Percentiles rank a stretch among this genome's conserved stretches.
Conservation (phyloP, 1,140 invertebrate species). For the Drosophila pseudoananassae region DNA sequence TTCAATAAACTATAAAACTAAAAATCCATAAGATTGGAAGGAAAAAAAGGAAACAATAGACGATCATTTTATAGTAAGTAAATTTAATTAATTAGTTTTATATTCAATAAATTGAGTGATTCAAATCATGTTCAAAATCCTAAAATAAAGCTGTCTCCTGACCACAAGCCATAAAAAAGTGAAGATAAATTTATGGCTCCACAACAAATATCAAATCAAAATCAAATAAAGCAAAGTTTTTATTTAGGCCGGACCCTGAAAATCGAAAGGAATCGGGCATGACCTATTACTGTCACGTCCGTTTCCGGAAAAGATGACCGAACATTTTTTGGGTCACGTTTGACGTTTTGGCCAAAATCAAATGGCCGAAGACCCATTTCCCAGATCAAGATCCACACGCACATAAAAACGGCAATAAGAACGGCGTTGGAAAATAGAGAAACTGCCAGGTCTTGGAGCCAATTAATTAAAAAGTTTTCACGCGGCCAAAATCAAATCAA, state of each 20-base stretch:
- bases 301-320: constrained; percentile 44
- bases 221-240: constrained; percentile 69
- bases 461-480: constrained; percentile 79
- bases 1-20: constrained; percentile 14
- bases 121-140: too few relatives aligned
- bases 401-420: constrained; percentile 14
- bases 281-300: constrained; percentile 78
- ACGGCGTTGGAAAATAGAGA: constrained; percentile 24
- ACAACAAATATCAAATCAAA: constrained; percentile 76
- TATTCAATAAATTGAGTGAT: not conserved
- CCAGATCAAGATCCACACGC: constrained; percentile 28
- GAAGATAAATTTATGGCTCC: constrained; percentile 51
- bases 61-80: too few relatives aligned
- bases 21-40: constrained; percentile 1
- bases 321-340: constrained; percentile 74
- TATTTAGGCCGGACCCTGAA: constrained; percentile 15
- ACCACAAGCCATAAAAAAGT: constrained; percentile 49
- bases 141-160: not conserved
- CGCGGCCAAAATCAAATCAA: constrained; percentile 72
- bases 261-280: constrained; percentile 57
- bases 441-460: constrained; percentile 32
- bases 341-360: constrained; percentile 49
- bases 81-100: not conserved
- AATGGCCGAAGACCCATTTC: constrained; percentile 30
- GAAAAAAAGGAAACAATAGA: too few relatives aligned